These are phyloP conservation scores for Cremastinae sp. DNA, from an alignment of 2,888 invertebrate genomes.

Conservation along the genomic window DNA sequence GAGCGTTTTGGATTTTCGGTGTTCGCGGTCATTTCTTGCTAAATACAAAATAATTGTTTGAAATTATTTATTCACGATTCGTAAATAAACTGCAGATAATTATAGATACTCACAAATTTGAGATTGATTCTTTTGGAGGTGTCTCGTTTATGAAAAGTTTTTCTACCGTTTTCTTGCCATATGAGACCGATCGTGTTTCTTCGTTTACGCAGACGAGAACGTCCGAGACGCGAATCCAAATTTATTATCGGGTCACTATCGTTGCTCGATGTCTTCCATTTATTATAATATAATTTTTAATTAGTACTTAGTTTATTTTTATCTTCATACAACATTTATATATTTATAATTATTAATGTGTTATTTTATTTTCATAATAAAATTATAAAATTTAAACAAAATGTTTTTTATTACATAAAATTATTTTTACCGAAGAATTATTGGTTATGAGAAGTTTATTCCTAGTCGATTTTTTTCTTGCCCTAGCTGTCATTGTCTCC, in stretches of 20 bases:
- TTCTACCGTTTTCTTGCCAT: slow-evolving; percentile 33
- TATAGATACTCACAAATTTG: slow-evolving; percentile 31
- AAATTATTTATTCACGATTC: neutral
- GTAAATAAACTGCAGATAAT: too few species aligned
- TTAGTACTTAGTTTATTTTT: neutral
- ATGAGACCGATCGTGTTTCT: slow-evolving; percentile 45
- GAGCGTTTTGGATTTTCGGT: slow-evolving; percentile 64
- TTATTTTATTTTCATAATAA: neutral
- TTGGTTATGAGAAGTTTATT: neutral
- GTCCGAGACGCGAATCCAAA: slow-evolving; percentile 20
- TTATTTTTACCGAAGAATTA: slow-evolving; percentile 29
- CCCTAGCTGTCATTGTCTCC: slow-evolving; percentile 17
- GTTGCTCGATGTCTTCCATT: slow-evolving; percentile 40
- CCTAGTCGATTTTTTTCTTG: slow-evolving; percentile 4
- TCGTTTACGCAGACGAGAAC: slow-evolving; percentile 50
- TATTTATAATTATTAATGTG: neutral
- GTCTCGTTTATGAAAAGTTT: slow-evolving; percentile 6
- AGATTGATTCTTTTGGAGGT: slow-evolving; percentile 36
- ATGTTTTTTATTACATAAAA: neutral
- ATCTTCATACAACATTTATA: neutral
- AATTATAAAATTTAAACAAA: neutral
- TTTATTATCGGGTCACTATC: slow-evolving; percentile 16
- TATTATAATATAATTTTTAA: neutral
- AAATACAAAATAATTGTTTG: neutral
- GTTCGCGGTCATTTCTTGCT: slow-evolving; percentile 57